A percentile compares a stretch with the other conserved stretches of the same genome.
These are phyloP conservation scores for Harpagoxenus sublaevis DNA, from an alignment of 2,888 invertebrate species.

Conservation along the genomic window DNA sequence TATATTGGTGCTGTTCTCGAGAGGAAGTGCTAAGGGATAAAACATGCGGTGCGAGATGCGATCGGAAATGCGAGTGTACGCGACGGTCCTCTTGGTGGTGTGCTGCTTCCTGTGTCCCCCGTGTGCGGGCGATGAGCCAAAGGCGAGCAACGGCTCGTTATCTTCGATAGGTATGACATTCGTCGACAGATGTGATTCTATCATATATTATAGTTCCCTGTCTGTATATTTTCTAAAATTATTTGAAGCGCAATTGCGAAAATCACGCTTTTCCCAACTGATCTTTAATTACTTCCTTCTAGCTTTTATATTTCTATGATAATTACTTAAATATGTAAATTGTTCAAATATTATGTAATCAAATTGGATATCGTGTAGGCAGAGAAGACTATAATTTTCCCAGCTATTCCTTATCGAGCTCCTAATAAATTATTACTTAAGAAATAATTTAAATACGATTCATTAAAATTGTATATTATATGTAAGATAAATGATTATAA, in stretches of 20 bases:
- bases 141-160: constrained; percentile 41
- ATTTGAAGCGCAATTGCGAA: background rate
- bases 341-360: background rate
- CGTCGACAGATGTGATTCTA: background rate
- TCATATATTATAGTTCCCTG: too few species aligned
- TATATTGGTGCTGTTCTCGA: background rate
- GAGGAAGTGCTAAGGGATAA: background rate
- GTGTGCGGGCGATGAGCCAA: constrained; percentile 32
- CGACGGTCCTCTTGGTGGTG: constrained; percentile 28
- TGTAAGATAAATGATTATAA: background rate
- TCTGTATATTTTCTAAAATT: background rate
- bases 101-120: constrained; percentile 40
- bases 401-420: background rate
- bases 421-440: background rate
- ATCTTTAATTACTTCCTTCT: background rate
- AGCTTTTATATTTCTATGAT: too few species aligned
- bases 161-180: constrained; percentile 11
- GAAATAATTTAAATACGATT: background rate
- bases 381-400: background rate
- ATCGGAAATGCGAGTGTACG: constrained; percentile 54
- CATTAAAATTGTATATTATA: background rate
- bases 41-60: background rate
- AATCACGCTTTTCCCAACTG: background rate
- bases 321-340: too few species aligned
- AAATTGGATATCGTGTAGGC: background rate